Conservation (phyloP, 2,888 invertebrate genomes). For the Caenorhabditis parvicauda region DNA sequence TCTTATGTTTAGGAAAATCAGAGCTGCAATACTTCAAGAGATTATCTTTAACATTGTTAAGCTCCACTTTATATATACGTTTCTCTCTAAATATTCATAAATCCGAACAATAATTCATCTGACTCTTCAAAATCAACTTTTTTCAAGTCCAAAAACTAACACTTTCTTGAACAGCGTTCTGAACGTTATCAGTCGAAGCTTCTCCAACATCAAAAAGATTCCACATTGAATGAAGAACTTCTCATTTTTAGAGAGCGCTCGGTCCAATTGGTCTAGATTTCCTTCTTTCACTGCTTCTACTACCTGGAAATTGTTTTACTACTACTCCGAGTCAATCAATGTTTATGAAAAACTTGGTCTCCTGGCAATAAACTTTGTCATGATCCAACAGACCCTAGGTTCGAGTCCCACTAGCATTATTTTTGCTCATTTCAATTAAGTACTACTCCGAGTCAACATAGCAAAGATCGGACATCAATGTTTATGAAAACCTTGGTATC, state of each 20-base stretch:
- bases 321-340: too few relatives aligned
- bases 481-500: too few relatives aligned
- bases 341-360: constrained; percentile 58
- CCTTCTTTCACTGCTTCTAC: constrained; percentile 70
- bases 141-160: constrained; percentile 62
- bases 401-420: too few relatives aligned
- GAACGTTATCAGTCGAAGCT: constrained; percentile 88
- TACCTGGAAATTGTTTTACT: constrained; percentile 15
- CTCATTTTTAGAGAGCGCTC: constrained; percentile 73
- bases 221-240: constrained; percentile 90
- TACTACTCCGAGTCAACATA: too few relatives aligned
- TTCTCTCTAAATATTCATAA: constrained; percentile 4
- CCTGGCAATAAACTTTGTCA: too few relatives aligned
- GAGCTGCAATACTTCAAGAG: too few relatives aligned
- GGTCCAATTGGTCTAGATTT: constrained; percentile 70
- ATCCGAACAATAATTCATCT: not conserved
- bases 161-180: constrained; percentile 93
- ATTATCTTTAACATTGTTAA: too few relatives aligned
- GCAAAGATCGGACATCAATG: too few relatives aligned
- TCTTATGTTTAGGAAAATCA: constrained; percentile 3
- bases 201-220: constrained; percentile 95
- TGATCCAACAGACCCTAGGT: too few relatives aligned
- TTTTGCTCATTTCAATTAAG: too few relatives aligned
- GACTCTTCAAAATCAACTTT: not conserved
- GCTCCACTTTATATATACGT: not conserved